These are phyloP conservation scores for Cathartes aura DNA, from an alignment of 2,113 vertebrate species.

Conservation along the genomic window DNA sequence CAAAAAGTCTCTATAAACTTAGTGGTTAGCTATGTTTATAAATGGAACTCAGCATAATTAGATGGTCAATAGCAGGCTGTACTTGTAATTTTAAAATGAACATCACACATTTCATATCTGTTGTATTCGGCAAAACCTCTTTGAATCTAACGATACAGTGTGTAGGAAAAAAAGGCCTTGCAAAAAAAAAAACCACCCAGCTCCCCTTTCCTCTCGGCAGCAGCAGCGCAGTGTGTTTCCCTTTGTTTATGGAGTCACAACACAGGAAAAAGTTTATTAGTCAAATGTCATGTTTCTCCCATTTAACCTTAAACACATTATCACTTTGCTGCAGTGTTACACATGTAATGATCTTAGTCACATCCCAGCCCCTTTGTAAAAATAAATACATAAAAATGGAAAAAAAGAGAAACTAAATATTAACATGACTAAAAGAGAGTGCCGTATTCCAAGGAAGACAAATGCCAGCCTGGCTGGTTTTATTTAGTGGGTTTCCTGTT, in stretches of 20 bases:
- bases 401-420: constrained; percentile 14
- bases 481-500: constrained; percentile 71
- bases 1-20: constrained; percentile 93
- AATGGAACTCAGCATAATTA: constrained; percentile 92
- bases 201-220: constrained; percentile 21
- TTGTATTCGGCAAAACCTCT: constrained; percentile 44
- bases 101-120: constrained; percentile 76
- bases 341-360: constrained; percentile 43
- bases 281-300: constrained; percentile 43
- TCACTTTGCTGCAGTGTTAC: constrained; percentile 15
- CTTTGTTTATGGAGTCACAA: constrained; percentile 63
- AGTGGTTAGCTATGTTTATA: constrained; percentile 91
- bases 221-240: constrained; percentile 21
- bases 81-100: constrained; percentile 85
- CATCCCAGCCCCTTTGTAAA: constrained; percentile 33
- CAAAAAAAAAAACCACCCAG: neutral
- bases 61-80: constrained; percentile 84
- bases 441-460: constrained; percentile 38
- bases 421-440: constrained; percentile 31
- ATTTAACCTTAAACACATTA: constrained; percentile 61
- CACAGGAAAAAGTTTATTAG: constrained; percentile 59
- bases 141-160: neutral
- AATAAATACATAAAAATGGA: constrained; percentile 35
- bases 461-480: constrained; percentile 64
- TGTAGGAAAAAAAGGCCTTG: constrained; percentile 46